Conservation (phyloP, 2,797 vertebrate species). For the Nyctibius grandis region DNA sequence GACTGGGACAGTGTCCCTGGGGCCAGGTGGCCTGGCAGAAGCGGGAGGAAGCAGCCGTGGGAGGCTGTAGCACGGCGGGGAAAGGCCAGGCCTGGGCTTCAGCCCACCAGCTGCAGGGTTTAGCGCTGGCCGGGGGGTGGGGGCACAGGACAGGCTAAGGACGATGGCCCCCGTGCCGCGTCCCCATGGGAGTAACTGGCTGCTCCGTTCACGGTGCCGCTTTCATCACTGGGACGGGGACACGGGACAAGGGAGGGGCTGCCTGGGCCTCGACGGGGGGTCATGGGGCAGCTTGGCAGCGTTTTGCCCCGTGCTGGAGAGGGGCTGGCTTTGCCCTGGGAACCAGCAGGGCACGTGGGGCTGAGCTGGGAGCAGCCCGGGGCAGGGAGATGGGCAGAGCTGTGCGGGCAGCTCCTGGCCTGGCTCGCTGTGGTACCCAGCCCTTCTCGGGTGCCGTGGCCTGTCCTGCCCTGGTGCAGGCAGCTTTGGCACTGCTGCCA, state of each 20-base stretch:
- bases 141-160: background rate
- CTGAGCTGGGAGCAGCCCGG: fast-evolving
- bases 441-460: background rate
- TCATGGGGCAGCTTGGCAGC: background rate
- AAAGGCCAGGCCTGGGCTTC: background rate
- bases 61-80: background rate
- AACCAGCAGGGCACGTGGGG: fast-evolving
- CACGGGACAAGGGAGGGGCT: fast-evolving
- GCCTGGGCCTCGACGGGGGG: fast-evolving
- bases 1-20: background rate
- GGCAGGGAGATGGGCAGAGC: background rate
- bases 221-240: fast-evolving
- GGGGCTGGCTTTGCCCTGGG: background rate
- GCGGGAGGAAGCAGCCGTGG: background rate
- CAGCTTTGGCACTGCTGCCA: background rate
- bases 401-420: background rate
- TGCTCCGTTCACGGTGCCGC: background rate
- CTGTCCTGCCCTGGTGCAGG: background rate
- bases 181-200: fast-evolving
- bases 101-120: background rate
- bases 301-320: background rate
- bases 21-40: background rate
- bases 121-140: background rate
- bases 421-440: background rate
- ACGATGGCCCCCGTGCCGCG: fast-evolving